These are phyloP conservation scores for Tromatobia lineatoria DNA, from an alignment of 2,888 invertebrate species.

Conservation along the genomic window DNA sequence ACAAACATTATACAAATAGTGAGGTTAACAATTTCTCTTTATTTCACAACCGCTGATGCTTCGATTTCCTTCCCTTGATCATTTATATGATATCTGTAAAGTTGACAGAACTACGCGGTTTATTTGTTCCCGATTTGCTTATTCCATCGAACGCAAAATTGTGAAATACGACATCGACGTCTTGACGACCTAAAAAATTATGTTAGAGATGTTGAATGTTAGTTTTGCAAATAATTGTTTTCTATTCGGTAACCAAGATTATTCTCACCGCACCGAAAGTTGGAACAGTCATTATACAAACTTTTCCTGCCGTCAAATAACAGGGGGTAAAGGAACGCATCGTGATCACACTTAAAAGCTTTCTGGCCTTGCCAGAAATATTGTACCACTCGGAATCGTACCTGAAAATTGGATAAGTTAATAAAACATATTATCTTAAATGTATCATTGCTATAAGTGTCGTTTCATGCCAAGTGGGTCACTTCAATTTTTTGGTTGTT, in stretches of 20 bases:
- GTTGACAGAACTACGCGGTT: too few species aligned
- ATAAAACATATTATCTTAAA: too few species aligned
- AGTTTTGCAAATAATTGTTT: background rate
- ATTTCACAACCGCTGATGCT: too few species aligned
- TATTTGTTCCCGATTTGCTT: background rate
- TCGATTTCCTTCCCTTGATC: too few species aligned
- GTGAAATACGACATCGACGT: slow-evolving; percentile 24
- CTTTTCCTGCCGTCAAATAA: background rate
- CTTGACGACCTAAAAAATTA: background rate
- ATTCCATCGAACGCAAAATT: slow-evolving; percentile 7
- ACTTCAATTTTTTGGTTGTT: too few species aligned
- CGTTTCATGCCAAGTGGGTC: too few species aligned
- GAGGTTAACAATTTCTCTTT: background rate
- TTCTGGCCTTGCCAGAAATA: background rate
- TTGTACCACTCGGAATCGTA: slow-evolving; percentile 15
- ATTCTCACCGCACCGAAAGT: slow-evolving; percentile 11
- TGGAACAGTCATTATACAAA: background rate
- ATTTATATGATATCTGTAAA: too few species aligned
- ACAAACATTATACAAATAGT: too few species aligned
- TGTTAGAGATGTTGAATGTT: background rate
- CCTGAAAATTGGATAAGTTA: background rate
- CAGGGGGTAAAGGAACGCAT: slow-evolving; percentile 14
- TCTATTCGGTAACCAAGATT: background rate
- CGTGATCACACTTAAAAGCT: background rate
- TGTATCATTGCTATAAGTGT: too few species aligned